Base-by-base conservation (phyloP, 2,113 vertebrate species). In the Okapia johnstoni region DNA sequence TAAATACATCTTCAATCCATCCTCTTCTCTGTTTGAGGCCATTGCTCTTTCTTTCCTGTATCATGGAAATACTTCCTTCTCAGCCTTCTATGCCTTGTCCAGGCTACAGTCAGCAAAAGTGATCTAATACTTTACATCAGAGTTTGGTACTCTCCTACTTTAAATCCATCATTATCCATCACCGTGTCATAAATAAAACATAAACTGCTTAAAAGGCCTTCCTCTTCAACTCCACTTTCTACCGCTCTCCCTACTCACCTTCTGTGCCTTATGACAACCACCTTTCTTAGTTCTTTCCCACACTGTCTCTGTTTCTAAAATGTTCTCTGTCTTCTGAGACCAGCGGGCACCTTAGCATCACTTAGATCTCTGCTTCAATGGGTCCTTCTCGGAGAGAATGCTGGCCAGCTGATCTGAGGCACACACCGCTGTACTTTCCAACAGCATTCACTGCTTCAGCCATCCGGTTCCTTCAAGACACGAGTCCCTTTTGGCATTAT, bases 391-490 rank as follows among this genome's bases (percentile, higher is more conserved):
- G 6, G 8, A 79, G 48, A 61, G 43, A 21, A 33, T 26, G n/a
- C 46, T 13, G 19, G 36, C n/a, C 48, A 4, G 9, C 43, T 28
- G 16, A 40, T 19, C 7, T 10, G 25, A 60, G 77, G 50, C 43
- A 54, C 23, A 55, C 3, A 30, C 14, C 3, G 0, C 10, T 13
- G 1, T 26, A 14, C 9, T 25, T 26, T n/a, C 58, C 7, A 48
- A 43, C 48, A 16, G 1, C 0, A 0, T n/a, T 15, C 23, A 12
- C 21, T 15, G 15, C 16, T 43, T 73, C 4, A 57, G 36, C 36
- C 7, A 14, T 40, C 43, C 13, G 43, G 19, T 10, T 25, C 60
- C 25, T 63, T 52, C 30, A 55, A n/a, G 7, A 50, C 5, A 25
- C 1, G 2, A 12, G 3, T 54, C 15, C 8, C 17, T 16, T 25